Evolutionary conservation across 2,797 vertebrate species (phyloP).

Genomic region (Euphonia xanthogaster): DNA sequence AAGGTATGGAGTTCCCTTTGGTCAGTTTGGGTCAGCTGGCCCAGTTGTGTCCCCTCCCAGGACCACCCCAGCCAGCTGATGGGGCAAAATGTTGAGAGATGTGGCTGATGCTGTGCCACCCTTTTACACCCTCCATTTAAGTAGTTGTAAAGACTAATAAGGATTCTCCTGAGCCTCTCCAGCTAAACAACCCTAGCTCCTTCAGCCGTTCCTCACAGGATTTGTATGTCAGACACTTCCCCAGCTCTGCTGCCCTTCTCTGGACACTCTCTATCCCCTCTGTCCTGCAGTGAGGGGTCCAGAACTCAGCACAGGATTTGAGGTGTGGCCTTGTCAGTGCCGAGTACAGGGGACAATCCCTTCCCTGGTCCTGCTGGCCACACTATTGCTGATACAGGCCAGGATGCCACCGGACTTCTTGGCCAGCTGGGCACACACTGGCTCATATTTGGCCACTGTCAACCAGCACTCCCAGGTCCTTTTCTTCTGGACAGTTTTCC

Average conservation of each 20-base stretch:
- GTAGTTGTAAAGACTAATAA: not conserved
- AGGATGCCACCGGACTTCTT: not conserved
- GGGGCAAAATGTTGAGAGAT: not conserved
- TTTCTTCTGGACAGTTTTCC: not conserved
- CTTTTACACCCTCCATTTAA: not conserved
- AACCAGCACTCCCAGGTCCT: not conserved
- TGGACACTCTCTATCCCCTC: not conserved
- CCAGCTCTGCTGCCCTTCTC: not conserved
- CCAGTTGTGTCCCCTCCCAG: not conserved
- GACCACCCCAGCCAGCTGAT: not conserved
- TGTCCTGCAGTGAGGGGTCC: not conserved
- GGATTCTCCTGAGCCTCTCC: not conserved
- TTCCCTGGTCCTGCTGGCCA: not conserved
- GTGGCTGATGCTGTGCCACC: not conserved
- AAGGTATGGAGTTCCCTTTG: not conserved
- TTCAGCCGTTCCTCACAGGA: not conserved
- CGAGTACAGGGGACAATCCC: rapidly evolving
- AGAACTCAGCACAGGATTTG: not conserved
- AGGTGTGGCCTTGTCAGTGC: not conserved
- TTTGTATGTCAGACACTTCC: not conserved
- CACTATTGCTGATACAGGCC: rapidly evolving
- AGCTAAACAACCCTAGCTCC: not conserved
- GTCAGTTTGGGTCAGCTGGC: not conserved
- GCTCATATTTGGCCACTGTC: not conserved
- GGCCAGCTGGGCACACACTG: not conserved